Percentiles rank a stretch among this genome's conserved stretches.
phyloP scores from a whole-genome alignment of 2,888 invertebrate species.

The Polyploca ridens region DNA sequence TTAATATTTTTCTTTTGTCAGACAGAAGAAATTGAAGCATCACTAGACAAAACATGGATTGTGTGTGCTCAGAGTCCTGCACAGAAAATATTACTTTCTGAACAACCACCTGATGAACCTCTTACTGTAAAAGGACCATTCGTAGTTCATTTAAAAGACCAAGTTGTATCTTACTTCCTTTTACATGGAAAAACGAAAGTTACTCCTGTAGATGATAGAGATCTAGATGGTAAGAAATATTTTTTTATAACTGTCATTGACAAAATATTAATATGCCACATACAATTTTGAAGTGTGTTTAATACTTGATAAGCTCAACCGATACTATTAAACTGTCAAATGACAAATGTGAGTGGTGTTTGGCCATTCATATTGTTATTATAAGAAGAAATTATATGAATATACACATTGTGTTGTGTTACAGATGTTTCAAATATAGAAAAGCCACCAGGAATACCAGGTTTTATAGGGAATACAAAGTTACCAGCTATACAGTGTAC shows the following conservation, averaged over 20 bases:
- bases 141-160: constrained; percentile 90
- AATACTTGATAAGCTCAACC: too few relatives aligned
- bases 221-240: constrained; percentile 86
- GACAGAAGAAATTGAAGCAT: constrained; percentile 89
- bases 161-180: constrained; percentile 92
- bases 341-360: too few relatives aligned
- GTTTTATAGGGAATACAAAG: constrained; percentile 72
- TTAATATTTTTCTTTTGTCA: constrained; percentile 60
- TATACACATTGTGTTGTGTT: constrained; percentile 9
- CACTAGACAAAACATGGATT: constrained; percentile 96
- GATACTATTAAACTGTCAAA: too few relatives aligned
- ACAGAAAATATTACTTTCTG: constrained; percentile 88
- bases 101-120: constrained; percentile 84
- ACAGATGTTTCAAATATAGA: constrained; percentile 89
- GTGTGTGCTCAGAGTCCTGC: constrained; percentile 92
- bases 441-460: constrained; percentile 83
- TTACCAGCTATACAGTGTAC: constrained; percentile 83
- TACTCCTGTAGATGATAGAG: constrained; percentile 72
- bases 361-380: too few relatives aligned
- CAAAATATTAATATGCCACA: too few relatives aligned
- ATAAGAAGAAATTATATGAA: too few relatives aligned
- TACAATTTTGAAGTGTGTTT: too few relatives aligned
- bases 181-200: constrained; percentile 87
- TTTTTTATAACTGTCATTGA: background rate
- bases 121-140: constrained; percentile 94